A percentile compares a stretch with the other conserved stretches of the same genome.
These are phyloP conservation scores for Pedetes capensis DNA, from an alignment of 2,113 vertebrate species.

Conservation along the genomic window DNA sequence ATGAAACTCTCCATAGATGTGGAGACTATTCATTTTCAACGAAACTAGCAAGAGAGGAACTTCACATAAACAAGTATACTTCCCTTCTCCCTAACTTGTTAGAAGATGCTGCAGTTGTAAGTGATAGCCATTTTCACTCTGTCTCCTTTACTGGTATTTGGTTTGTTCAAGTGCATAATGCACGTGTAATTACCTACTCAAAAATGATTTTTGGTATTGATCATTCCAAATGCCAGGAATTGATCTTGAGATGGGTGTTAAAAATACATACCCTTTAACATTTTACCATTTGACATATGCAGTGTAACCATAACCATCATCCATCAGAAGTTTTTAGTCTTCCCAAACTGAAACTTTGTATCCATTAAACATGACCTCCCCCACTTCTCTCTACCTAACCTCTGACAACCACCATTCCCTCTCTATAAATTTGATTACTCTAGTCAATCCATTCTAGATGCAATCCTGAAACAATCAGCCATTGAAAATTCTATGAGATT, in stretches of 20 bases:
- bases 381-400: not conserved
- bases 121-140: not conserved
- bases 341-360: not conserved
- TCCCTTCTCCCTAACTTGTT: not conserved
- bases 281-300: not conserved
- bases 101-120: not conserved
- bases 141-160: not conserved
- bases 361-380: not conserved
- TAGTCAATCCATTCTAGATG: too few species aligned
- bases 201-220: not conserved
- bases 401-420: not conserved
- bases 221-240: not conserved
- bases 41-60: constrained; percentile 36
- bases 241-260: not conserved
- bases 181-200: not conserved
- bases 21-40: constrained; percentile 18
- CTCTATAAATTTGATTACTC: not conserved
- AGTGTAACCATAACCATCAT: not conserved
- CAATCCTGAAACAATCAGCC: too few species aligned
- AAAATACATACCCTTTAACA: not conserved
- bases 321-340: not conserved
- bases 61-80: not conserved
- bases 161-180: not conserved
- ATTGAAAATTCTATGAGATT: too few species aligned
- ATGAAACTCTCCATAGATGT: constrained; percentile 44